Conservation (phyloP, 2,797 vertebrate genomes). For the Monodelphis domestica region DNA sequence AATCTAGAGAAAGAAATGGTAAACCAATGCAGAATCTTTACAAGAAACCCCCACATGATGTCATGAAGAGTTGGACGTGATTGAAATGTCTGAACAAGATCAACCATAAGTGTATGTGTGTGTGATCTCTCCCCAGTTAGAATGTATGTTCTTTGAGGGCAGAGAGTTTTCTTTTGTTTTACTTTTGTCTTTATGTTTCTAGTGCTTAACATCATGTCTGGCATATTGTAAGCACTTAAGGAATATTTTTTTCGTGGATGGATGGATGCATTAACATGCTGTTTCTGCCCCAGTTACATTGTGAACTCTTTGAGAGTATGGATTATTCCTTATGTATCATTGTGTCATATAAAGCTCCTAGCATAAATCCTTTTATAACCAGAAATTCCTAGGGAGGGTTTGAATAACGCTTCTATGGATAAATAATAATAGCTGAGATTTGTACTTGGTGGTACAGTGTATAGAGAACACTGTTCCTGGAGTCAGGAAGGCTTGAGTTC, state of each 20-base stretch:
- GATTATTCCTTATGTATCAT: too few relatives aligned
- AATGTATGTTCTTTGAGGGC: neutral
- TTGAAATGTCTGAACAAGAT: too few relatives aligned
- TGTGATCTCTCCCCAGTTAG: neutral
- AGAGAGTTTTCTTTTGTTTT: neutral
- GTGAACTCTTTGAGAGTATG: too few relatives aligned
- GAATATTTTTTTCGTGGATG: neutral
- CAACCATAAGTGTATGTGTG: too few relatives aligned
- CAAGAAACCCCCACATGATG: too few relatives aligned
- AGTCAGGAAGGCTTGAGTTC: neutral
- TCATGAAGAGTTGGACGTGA: too few relatives aligned
- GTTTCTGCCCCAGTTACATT: neutral
- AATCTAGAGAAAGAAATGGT: too few relatives aligned
- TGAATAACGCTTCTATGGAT: neutral
- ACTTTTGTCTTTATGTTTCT: neutral
- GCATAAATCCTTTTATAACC: neutral
- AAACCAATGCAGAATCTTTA: too few relatives aligned
- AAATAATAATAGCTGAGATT: neutral
- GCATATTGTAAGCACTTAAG: neutral
- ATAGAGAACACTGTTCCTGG: neutral
- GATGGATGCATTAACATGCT: neutral
- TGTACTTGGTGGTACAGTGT: neutral
- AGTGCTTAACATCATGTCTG: neutral
- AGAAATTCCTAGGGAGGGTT: neutral
- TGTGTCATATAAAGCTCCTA: neutral